These are phyloP conservation scores for Pagrus major DNA, from an alignment of 2,113 vertebrate species.

Conservation along the genomic window DNA sequence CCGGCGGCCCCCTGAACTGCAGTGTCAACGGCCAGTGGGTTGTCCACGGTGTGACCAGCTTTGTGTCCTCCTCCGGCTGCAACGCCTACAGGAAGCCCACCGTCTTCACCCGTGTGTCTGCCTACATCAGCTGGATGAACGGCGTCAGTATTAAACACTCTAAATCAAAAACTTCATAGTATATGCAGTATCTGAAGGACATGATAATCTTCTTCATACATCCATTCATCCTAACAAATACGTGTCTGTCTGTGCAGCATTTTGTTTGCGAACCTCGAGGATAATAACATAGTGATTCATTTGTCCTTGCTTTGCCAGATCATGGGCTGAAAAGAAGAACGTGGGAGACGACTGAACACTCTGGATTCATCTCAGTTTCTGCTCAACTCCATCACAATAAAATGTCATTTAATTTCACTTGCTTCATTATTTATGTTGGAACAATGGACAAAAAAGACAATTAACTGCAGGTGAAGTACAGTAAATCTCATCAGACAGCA, in stretches of 20 bases:
- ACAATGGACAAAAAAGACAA: not conserved
- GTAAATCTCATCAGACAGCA: not conserved
- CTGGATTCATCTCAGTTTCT: slow-evolving; percentile 32
- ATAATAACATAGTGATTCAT: slow-evolving; percentile 36
- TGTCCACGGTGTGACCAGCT: slow-evolving; percentile 92
- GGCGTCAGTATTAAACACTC: slow-evolving; percentile 80
- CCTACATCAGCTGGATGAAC: slow-evolving; percentile 90
- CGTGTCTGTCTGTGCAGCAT: not conserved
- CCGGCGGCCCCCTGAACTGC: slow-evolving; percentile 92
- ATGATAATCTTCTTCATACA: not conserved
- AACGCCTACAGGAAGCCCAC: slow-evolving; percentile 88
- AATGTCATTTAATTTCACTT: slow-evolving; percentile 25
- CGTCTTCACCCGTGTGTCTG: slow-evolving; percentile 92
- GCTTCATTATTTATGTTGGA: not conserved
- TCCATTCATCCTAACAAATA: not conserved
- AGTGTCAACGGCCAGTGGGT: slow-evolving; percentile 82
- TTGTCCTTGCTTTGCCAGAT: slow-evolving; percentile 69
- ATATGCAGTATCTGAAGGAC: not conserved
- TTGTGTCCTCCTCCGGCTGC: slow-evolving; percentile 88
- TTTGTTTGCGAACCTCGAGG: not conserved
- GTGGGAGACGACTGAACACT: slow-evolving; percentile 40
- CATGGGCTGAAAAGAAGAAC: slow-evolving; percentile 70
- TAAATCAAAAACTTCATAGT: too few species aligned
- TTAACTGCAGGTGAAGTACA: not conserved
- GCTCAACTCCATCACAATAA: slow-evolving; percentile 57